These are phyloP conservation scores for Clistopyga incitator DNA, from an alignment of 2,888 invertebrate genomes.

Conservation along the genomic window DNA sequence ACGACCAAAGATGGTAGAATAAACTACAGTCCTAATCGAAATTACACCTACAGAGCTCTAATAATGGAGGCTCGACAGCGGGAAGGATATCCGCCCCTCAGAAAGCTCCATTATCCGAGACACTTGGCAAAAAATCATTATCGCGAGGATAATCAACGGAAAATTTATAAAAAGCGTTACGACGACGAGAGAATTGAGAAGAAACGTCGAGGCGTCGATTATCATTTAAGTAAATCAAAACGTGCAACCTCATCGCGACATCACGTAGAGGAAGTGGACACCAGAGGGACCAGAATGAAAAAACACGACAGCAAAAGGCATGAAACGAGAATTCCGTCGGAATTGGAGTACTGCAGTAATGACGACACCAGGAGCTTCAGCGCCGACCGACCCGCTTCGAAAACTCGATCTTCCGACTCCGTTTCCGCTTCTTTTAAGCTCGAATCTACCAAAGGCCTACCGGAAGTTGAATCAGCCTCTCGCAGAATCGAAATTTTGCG, in stretches of 20 bases:
- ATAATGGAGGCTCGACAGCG: slow-evolving; percentile 78
- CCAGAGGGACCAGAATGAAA: slow-evolving; percentile 1
- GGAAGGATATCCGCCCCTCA: slow-evolving; percentile 65
- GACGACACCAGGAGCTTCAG: not conserved
- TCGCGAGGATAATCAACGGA: slow-evolving; percentile 15
- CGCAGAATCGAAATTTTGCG: not conserved
- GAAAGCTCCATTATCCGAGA: slow-evolving; percentile 63
- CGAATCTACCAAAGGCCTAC: not conserved
- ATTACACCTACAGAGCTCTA: slow-evolving; percentile 78
- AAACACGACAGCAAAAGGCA: slow-evolving; percentile 41
- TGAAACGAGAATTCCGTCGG: slow-evolving; percentile 5
- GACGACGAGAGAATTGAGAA: slow-evolving; percentile 1
- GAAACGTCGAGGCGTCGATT: slow-evolving; percentile 9
- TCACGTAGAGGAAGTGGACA: slow-evolving; percentile 6
- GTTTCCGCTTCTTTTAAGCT: not conserved
- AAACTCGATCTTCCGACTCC: not conserved
- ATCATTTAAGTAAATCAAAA: slow-evolving; percentile 31
- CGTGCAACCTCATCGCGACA: slow-evolving; percentile 6
- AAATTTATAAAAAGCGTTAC: slow-evolving; percentile 30
- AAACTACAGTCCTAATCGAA: slow-evolving; percentile 82
- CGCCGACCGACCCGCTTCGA: not conserved
- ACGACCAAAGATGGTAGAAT: slow-evolving; percentile 83
- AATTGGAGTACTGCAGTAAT: slow-evolving; percentile 27
- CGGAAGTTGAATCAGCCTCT: not conserved
- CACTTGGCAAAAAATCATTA: slow-evolving; percentile 31